Evolutionary conservation across 2,797 vertebrate genomes (phyloP).

Genomic region (Vultur gryphus): DNA sequence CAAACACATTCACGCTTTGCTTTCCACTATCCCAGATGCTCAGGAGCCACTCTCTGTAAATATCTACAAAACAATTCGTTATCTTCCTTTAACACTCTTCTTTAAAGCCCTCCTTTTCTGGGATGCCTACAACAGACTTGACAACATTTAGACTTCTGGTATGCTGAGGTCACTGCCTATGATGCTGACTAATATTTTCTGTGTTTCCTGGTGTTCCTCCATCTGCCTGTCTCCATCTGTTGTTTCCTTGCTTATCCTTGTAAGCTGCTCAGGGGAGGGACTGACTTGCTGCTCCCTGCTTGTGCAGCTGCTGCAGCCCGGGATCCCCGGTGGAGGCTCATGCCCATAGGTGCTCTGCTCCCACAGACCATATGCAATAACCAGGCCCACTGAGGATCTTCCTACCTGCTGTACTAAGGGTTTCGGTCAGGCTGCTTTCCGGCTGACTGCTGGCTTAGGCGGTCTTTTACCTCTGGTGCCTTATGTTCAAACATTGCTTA

Average conservation of each 20-base stretch:
- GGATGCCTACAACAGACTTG: slow-evolving; percentile 5
- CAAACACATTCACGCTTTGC: background rate
- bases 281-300: background rate
- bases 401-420: rapidly evolving
- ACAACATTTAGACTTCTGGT: slow-evolving; percentile 29
- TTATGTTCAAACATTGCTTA: background rate
- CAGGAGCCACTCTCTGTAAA: background rate
- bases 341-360: background rate
- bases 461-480: background rate
- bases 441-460: background rate
- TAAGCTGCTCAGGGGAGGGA: background rate
- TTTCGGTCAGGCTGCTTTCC: background rate
- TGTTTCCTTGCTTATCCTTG: background rate
- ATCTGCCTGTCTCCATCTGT: slow-evolving; percentile 51
- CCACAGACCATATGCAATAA: rapidly evolving
- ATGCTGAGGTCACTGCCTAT: slow-evolving; percentile 46
- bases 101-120: background rate
- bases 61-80: background rate
- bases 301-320: background rate
- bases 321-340: rapidly evolving
- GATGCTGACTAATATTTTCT: slow-evolving; percentile 65
- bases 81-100: background rate
- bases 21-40: background rate
- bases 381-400: background rate
- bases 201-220: slow-evolving; percentile 56